Evolutionary conservation across 2,113 vertebrate species (phyloP).

Genomic region (Callipepla squamata): DNA sequence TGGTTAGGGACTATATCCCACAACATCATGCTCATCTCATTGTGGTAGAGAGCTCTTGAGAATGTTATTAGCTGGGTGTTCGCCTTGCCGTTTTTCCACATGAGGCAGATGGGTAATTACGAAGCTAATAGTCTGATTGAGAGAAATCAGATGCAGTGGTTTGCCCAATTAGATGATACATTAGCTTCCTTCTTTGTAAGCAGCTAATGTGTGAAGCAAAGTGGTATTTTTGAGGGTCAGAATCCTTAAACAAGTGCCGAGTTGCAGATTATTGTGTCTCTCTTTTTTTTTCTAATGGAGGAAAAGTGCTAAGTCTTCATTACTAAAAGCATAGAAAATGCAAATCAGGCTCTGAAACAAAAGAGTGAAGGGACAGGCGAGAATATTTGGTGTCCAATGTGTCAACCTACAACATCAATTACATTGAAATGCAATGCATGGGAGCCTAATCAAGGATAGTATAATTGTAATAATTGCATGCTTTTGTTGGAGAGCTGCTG

Average conservation of each 20-base stretch:
- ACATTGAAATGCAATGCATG: constrained; percentile 91
- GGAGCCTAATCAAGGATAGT: constrained; percentile 90
- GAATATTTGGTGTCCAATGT: constrained; percentile 92
- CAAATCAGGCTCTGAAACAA: constrained; percentile 89
- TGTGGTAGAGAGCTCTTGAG: constrained; percentile 99
- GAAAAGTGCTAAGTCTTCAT: constrained; percentile 98
- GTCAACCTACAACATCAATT: constrained; percentile 95
- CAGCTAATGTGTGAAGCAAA: constrained; percentile 99
- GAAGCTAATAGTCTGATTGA: constrained; percentile 99
- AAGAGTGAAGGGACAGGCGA: constrained; percentile 90
- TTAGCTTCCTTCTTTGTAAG: constrained; percentile 99
- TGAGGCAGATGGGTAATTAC: constrained; percentile 99
- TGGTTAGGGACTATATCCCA: constrained; percentile 89
- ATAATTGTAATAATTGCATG: constrained; percentile 92
- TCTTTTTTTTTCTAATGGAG: constrained; percentile 90
- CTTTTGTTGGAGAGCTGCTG: constrained; percentile 88
- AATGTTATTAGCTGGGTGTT: constrained; percentile 99
- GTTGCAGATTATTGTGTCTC: constrained; percentile 89
- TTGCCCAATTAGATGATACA: constrained; percentile 99
- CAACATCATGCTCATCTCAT: constrained; percentile 95
- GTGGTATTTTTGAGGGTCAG: constrained; percentile 98
- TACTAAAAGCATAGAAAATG: constrained; percentile 94
- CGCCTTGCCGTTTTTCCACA: constrained; percentile 93
- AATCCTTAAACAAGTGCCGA: constrained; percentile 96
- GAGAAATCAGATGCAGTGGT: constrained; percentile 99